Conservation (phyloP, 2,888 invertebrate genomes). For the Serripes groenlandicus region DNA sequence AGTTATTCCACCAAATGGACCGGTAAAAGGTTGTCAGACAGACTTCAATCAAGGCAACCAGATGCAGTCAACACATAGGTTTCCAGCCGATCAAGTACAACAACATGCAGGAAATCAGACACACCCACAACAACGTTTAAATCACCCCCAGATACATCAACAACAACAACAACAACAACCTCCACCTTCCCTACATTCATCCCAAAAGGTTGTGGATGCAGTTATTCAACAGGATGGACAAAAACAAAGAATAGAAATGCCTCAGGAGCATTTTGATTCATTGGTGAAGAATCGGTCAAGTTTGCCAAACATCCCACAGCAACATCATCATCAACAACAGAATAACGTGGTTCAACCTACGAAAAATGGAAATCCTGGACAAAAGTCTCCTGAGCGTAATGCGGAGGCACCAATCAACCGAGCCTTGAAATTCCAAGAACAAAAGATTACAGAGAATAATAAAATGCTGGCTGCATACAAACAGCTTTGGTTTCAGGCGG, state of each 20-base stretch:
- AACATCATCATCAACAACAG: conserved; percentile 1
- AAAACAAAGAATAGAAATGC: not conserved
- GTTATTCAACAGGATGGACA: not conserved
- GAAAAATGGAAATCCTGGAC: not conserved
- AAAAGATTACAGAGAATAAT: conserved; percentile 16
- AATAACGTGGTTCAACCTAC: too few relatives aligned
- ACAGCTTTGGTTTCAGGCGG: not conserved
- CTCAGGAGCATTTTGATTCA: not conserved
- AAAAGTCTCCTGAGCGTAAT: not conserved
- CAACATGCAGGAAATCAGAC: too few relatives aligned
- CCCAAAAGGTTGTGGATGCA: conserved; percentile 3
- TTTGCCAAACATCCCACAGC: not conserved
- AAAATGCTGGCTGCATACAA: not conserved
- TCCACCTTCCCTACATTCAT: conserved; percentile 1
- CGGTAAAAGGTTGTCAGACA: not conserved
- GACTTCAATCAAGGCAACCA: not conserved
- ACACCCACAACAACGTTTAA: conserved; percentile 15
- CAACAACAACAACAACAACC: conserved; percentile 16
- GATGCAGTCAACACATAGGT: not conserved
- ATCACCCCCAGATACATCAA: conserved; percentile 16
- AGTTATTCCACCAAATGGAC: conserved; percentile 6
- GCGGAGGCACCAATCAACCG: conserved; percentile 1
- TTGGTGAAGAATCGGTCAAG: not conserved
- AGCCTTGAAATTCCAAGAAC: conserved; percentile 1
- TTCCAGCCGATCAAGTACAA: not conserved